Conservation (phyloP, 2,797 vertebrate species). For the Ibycter americanus region DNA sequence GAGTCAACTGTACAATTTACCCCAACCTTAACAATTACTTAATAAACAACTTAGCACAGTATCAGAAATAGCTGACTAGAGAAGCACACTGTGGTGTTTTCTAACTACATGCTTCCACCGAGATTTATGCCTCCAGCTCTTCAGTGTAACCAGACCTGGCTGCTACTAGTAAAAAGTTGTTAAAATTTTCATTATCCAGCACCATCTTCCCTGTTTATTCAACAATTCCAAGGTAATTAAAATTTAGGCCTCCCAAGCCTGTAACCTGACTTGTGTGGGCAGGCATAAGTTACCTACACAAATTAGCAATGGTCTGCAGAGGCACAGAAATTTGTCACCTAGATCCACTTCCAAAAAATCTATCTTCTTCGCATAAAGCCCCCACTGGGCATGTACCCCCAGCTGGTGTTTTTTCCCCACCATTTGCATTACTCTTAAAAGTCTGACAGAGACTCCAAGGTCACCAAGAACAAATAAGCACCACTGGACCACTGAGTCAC, state of each 20-base stretch:
- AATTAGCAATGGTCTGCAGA: not conserved
- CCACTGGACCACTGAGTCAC: not conserved
- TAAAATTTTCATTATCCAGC: not conserved
- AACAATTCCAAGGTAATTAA: not conserved
- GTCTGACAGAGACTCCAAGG: not conserved
- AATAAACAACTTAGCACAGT: not conserved
- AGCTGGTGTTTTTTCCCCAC: not conserved
- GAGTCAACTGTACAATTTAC: not conserved
- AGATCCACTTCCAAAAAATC: not conserved
- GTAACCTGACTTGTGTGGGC: not conserved
- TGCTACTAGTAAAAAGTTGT: not conserved
- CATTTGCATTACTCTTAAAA: not conserved
- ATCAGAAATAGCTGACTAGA: not conserved
- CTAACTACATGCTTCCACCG: not conserved
- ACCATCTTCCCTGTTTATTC: not conserved
- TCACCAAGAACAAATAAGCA: not conserved
- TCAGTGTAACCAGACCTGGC: not conserved
- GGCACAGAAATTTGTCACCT: not conserved
- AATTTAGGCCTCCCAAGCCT: not conserved
- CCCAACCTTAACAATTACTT: not conserved
- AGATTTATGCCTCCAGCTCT: not conserved
- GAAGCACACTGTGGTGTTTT: not conserved
- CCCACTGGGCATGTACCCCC: accelerated
- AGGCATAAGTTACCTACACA: not conserved
- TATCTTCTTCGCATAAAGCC: accelerated